Conservation (phyloP, 2,113 vertebrate species). For the Lamprotornis superbus region DNA sequence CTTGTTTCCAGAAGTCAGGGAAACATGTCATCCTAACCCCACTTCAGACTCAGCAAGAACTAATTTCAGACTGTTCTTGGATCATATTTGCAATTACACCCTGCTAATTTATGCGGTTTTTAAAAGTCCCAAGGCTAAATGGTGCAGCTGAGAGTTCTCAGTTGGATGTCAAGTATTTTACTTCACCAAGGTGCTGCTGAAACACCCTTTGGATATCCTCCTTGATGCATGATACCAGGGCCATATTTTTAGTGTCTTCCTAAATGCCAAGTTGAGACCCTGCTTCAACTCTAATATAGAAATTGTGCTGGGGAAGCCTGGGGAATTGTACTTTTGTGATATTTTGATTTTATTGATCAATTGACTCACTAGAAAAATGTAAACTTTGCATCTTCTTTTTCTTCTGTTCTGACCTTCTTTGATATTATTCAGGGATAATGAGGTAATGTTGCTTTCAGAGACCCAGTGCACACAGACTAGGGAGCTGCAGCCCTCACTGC, state of each 20-base stretch:
- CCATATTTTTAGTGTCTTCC: background rate
- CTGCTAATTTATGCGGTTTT: constrained; percentile 2
- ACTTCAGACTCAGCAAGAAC: background rate
- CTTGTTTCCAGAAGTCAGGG: background rate
- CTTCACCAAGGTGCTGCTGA: constrained; percentile 5
- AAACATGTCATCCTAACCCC: constrained; percentile 19
- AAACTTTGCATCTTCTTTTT: background rate
- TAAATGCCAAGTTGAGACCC: background rate
- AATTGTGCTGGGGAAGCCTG: background rate
- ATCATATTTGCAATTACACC: constrained; percentile 5
- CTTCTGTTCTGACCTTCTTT: background rate
- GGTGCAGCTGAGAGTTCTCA: constrained; percentile 27
- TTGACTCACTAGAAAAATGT: background rate
- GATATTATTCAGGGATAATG: background rate
- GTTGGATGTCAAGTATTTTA: background rate
- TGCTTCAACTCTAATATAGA: background rate
- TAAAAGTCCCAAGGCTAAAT: constrained; percentile 3
- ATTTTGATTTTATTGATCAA: background rate
- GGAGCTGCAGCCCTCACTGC: background rate
- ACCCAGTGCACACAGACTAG: background rate
- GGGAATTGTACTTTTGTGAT: background rate
- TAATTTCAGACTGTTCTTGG: background rate
- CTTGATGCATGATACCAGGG: background rate
- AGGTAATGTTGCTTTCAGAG: background rate
- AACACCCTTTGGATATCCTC: background rate